phyloP scores from a whole-genome alignment of 2,888 invertebrate genomes.

The Drosophila fungiperda region DNA sequence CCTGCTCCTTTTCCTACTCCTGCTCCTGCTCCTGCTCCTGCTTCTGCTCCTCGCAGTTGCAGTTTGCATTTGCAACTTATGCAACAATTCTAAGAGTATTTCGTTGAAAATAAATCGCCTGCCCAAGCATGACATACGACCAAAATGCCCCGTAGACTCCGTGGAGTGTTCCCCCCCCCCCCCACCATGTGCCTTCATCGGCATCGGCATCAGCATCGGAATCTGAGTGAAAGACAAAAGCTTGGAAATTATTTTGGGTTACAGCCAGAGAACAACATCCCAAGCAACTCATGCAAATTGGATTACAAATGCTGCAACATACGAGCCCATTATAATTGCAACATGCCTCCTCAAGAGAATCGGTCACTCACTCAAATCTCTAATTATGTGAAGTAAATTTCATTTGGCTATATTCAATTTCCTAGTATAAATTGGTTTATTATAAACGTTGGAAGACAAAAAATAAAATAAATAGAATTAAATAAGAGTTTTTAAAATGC shows the following conservation, averaged over 20 bases:
- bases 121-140: constrained; percentile 74
- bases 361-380: background rate
- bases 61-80: constrained; percentile 53
- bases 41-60: constrained; percentile 14
- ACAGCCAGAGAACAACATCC: background rate
- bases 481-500: background rate
- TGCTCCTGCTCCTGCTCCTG: background rate
- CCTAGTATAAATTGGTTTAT: background rate
- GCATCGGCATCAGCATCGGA: background rate
- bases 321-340: constrained; percentile 3
- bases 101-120: constrained; percentile 83
- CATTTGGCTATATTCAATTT: constrained; percentile 1
- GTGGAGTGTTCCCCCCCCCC: background rate
- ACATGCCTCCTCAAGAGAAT: background rate
- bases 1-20: constrained; percentile 1
- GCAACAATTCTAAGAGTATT: constrained; percentile 81
- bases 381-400: background rate
- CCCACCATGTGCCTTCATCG: background rate
- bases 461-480: background rate
- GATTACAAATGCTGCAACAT: constrained; percentile 10
- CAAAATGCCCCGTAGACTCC: constrained; percentile 12
- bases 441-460: background rate
- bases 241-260: constrained; percentile 10
- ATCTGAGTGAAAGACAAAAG: constrained; percentile 19
- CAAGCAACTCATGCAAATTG: constrained; percentile 13